A percentile compares a stretch with the other conserved stretches of the same genome.
phyloP scores from a whole-genome alignment of 2,113 vertebrate species.

The Pelusios castaneus region DNA sequence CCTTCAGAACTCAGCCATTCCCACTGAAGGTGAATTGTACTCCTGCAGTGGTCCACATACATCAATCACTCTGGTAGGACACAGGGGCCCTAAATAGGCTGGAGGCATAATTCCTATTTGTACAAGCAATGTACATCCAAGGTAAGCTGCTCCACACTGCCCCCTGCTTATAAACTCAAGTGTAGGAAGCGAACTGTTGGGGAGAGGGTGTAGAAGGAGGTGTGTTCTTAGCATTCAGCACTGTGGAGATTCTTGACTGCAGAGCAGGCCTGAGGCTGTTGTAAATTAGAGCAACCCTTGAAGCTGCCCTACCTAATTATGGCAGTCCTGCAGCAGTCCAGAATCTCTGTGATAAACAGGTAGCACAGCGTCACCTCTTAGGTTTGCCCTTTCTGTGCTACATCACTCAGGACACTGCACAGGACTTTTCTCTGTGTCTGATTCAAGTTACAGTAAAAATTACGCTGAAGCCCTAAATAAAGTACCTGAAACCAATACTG shows the following conservation, averaged over 20 bases:
- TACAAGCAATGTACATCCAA: rapidly evolving
- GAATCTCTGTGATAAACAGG: not conserved
- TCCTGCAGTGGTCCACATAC: too few relatives aligned
- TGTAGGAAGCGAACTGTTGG: not conserved
- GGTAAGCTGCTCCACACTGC: not conserved
- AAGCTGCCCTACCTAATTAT: not conserved
- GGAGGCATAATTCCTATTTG: not conserved
- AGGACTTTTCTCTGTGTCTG: not conserved
- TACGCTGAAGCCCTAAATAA: not conserved
- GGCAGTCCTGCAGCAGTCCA: not conserved
- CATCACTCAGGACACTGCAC: not conserved
- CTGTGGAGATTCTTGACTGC: not conserved
- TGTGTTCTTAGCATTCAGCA: not conserved
- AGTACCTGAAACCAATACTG: not conserved
- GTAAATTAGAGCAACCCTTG: not conserved
- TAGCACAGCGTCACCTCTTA: not conserved
- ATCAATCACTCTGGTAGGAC: not conserved
- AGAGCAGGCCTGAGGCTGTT: not conserved
- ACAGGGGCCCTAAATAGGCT: not conserved
- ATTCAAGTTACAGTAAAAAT: not conserved
- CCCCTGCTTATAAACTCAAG: not conserved
- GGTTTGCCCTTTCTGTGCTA: not conserved
- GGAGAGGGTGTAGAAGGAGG: not conserved
- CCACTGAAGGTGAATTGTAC: not conserved
- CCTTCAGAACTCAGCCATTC: not conserved